Evolutionary conservation across 1,140 invertebrate species (phyloP).

Genomic region (Nixonia krombeini): DNA sequence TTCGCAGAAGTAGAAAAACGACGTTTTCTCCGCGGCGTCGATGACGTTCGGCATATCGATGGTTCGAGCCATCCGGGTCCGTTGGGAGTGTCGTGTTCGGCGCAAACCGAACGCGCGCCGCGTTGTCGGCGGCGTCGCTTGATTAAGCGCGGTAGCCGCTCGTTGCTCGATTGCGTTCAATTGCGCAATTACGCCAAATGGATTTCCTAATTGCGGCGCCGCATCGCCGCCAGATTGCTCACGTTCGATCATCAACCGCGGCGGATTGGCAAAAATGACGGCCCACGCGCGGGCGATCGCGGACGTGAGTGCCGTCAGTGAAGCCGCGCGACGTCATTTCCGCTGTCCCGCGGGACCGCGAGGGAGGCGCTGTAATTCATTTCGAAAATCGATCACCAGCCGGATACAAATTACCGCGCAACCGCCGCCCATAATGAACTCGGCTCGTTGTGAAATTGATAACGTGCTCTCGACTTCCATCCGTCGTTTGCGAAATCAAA

Average conservation of each 20-base stretch:
- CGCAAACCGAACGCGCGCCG: constrained; percentile 13
- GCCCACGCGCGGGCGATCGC: constrained; percentile 14
- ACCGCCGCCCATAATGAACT: too few relatives aligned
- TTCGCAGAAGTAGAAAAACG: too few relatives aligned
- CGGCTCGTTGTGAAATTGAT: constrained; percentile 28
- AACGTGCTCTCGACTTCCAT: too few relatives aligned
- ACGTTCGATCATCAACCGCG: constrained; percentile 60
- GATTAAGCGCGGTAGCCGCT: constrained; percentile 62
- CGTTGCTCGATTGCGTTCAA: constrained; percentile 46
- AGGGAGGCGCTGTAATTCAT: background rate
- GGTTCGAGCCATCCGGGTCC: too few relatives aligned
- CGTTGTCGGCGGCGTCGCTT: constrained; percentile 49
- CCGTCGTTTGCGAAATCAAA: too few relatives aligned
- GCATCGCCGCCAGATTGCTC: constrained; percentile 60
- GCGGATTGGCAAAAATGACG: constrained; percentile 49
- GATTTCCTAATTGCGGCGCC: constrained; percentile 69
- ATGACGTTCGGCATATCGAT: too few relatives aligned
- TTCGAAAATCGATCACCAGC: too few relatives aligned
- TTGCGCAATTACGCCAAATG: constrained; percentile 71
- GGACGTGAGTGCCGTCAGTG: constrained; percentile 1
- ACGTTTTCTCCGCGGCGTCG: too few relatives aligned
- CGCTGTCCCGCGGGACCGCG: constrained; percentile 3
- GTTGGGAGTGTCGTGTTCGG: background rate
- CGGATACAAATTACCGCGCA: too few relatives aligned
- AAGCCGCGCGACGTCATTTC: constrained; percentile 24